Evolutionary conservation across 2,113 vertebrate genomes (phyloP).

Genomic region (Strigops habroptila): DNA sequence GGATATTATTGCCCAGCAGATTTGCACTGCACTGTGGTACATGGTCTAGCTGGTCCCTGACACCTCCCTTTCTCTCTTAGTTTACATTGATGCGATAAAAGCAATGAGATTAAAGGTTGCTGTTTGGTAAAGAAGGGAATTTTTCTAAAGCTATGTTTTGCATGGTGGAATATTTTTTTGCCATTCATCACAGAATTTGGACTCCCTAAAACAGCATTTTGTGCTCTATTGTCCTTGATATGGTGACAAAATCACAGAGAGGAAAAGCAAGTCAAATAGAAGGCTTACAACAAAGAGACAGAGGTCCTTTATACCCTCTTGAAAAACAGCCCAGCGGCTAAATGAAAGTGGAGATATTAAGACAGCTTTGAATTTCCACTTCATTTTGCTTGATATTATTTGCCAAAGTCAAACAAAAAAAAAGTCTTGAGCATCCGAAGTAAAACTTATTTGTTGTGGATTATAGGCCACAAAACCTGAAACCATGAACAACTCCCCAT

Average conservation of each 20-base stretch:
- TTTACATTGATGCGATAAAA: not conserved
- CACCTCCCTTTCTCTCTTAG: not conserved
- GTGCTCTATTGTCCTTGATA: not conserved
- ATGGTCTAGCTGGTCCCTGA: not conserved
- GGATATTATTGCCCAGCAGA: not conserved
- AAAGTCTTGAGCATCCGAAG: not conserved
- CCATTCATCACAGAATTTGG: not conserved
- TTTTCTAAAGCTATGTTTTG: not conserved
- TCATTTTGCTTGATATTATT: not conserved
- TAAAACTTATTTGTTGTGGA: not conserved
- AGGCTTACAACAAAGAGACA: not conserved
- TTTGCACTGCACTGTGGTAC: not conserved
- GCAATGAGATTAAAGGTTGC: not conserved
- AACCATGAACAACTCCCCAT: not conserved
- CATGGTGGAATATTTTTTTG: not conserved
- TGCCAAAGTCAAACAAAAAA: not conserved
- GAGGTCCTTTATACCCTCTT: not conserved
- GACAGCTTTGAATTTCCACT: not conserved
- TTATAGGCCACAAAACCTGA: not conserved
- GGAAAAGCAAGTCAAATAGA: not conserved
- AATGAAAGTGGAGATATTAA: not conserved
- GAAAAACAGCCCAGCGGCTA: not conserved
- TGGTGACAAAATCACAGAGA: not conserved
- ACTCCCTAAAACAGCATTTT: not conserved
- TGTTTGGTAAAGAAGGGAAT: not conserved